phyloP scores from a whole-genome alignment of 2,888 invertebrate genomes.

The Loripinus fragilis region DNA sequence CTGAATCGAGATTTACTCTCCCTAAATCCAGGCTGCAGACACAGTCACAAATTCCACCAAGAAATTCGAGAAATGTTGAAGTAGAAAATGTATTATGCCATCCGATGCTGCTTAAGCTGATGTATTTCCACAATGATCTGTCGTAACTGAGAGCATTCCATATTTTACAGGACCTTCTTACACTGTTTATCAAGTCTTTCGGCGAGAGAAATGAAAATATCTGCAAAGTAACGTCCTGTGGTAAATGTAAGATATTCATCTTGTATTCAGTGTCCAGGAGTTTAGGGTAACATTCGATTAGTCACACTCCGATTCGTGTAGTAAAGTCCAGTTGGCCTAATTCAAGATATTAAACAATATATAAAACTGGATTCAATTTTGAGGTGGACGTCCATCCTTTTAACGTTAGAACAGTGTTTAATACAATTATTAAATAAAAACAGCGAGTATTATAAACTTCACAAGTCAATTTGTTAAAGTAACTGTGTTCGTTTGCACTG shows the following conservation, averaged over 20 bases:
- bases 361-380: no score
- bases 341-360: no score
- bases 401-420: no score
- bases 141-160: constrained; percentile 60
- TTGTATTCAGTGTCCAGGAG: no score
- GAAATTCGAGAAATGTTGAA: constrained; percentile 42
- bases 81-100: constrained; percentile 38
- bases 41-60: constrained; percentile 42
- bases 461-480: no score
- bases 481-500: no score
- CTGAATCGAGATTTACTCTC: constrained; percentile 34
- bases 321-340: no score
- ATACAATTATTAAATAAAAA: no score
- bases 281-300: no score
- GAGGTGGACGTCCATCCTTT: no score
- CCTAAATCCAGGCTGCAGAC: constrained; percentile 55
- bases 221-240: constrained; percentile 51
- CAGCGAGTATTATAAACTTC: no score
- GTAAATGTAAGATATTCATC: constrained; percentile 55
- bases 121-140: constrained; percentile 52
- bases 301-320: no score
- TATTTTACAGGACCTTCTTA: constrained; percentile 52
- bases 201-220: constrained; percentile 58
- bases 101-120: constrained; percentile 41
- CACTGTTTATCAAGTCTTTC: constrained; percentile 46